These are phyloP conservation scores for Rhopilema esculentum DNA, from an alignment of 30 jellyfish, hydroid and myxozoan genomes.

Conservation along the genomic window DNA sequence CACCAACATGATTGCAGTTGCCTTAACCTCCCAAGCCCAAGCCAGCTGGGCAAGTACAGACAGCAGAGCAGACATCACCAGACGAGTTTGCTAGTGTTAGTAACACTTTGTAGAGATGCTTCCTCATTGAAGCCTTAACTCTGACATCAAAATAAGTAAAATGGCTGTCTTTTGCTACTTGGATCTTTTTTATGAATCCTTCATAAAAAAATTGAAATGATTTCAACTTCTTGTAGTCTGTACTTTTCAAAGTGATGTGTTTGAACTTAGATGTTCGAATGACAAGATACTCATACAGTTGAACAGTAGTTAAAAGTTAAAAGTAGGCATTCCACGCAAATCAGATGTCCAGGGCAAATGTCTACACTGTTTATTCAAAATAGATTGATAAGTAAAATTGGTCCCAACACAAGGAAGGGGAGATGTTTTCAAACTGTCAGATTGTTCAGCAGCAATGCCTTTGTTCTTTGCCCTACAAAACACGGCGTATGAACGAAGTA, in stretches of 20 bases:
- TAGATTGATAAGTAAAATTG: background rate
- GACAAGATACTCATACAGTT: slow-evolving; percentile 42
- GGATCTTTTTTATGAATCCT: slow-evolving; percentile 22
- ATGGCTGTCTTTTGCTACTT: slow-evolving; percentile 17
- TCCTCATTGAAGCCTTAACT: slow-evolving; percentile 57
- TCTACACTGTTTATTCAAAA: background rate
- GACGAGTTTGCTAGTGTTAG: slow-evolving; percentile 5
- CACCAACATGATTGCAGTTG: slow-evolving; percentile 58
- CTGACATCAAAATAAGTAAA: slow-evolving; percentile 37
- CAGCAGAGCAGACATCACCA: slow-evolving; percentile 74
- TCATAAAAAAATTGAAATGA: slow-evolving; percentile 55
- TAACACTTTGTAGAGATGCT: slow-evolving; percentile 10
- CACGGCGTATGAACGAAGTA: slow-evolving; percentile 67
- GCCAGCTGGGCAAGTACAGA: slow-evolving; percentile 71
- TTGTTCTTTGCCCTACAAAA: slow-evolving; percentile 25
- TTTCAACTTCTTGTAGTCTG: slow-evolving; percentile 43
- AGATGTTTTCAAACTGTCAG: background rate
- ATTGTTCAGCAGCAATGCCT: background rate
- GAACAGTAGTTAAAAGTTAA: slow-evolving; percentile 26
- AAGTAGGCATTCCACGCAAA: slow-evolving; percentile 18
- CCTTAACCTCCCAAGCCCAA: slow-evolving; percentile 61
- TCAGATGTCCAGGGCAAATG: slow-evolving; percentile 27
- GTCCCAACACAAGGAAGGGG: background rate
- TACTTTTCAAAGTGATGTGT: slow-evolving; percentile 32
- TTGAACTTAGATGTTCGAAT: slow-evolving; percentile 46